Base-by-base conservation (phyloP, 1,140 invertebrate species). In the Calephelis virginiensis region DNA sequence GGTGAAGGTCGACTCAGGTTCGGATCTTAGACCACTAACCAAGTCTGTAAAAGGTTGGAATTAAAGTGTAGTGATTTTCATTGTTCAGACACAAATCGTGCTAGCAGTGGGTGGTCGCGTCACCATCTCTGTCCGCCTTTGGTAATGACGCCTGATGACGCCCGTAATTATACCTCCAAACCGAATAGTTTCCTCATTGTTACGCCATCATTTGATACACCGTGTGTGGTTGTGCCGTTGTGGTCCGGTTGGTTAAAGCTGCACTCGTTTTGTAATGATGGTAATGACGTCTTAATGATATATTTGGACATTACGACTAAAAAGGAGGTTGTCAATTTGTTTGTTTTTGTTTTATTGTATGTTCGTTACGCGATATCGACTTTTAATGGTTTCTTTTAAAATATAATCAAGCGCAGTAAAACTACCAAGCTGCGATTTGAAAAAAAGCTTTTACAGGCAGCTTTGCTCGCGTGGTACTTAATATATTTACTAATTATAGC, bases 131-230 rank as follows among this genome's bases (percentile, higher is more conserved):
- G 73, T 61, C 63, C 64, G 64, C 66, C 46, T 56, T 59, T 59
- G 56, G 76, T 85, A 85, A 85, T 80, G 82, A 83, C 76, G 70
- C 59, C 69, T 77, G 80, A 81, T 81, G 81, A 82, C 78, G 74
- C 64, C 73, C 65, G 76, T 85, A 85, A 87, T 87, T 85, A 86
- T 76, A 77, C 73, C 78, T 77, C 71, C 67, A 81, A 77, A 78
- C 73, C 75, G 71, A 79, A 77, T 81, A 82, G 77, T 82, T 82
- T 77, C 82, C 73, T 81, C 75, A 81, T 80, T 80, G 82, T 87
- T 85, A 75, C 77, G 71, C 73, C 73, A 78, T 70, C 64, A 63
- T 71, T 72, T 70, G 67, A 68, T 73, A 64, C 80, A 72, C 68
- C 73, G 82, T 83, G 83, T 86, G 82, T 80, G 81, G 82, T 67